Conservation (phyloP, 2,888 invertebrate genomes). For the Girardia tigrina region DNA sequence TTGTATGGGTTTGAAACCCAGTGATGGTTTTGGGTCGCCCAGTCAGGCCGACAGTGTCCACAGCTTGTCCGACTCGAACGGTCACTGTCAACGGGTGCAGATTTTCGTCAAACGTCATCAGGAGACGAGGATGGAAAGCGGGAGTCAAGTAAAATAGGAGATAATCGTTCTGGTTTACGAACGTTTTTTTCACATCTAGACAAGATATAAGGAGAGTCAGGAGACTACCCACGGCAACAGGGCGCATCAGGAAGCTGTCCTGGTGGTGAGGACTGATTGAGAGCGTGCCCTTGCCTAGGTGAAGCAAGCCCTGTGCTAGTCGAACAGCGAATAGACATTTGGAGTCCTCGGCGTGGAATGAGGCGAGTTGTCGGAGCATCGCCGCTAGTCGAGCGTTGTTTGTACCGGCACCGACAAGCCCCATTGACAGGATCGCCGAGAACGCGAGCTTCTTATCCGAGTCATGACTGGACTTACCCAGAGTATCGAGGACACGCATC, state of each 20-base stretch:
- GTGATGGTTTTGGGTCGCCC: slow-evolving; percentile 98
- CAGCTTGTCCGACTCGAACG: slow-evolving; percentile 65
- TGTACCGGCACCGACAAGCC: slow-evolving; percentile 71
- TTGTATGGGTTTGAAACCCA: slow-evolving; percentile 97
- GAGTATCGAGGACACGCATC: slow-evolving; percentile 73
- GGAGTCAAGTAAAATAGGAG: slow-evolving; percentile 59
- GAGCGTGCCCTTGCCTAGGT: slow-evolving; percentile 93
- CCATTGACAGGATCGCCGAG: slow-evolving; percentile 96
- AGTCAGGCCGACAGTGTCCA: slow-evolving; percentile 96
- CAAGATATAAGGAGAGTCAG: slow-evolving; percentile 82
- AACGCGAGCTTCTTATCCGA: slow-evolving; percentile 91
- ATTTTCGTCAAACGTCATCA: slow-evolving; percentile 89
- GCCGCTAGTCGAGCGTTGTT: slow-evolving; percentile 66
- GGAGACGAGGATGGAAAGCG: slow-evolving; percentile 96
- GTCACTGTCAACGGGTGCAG: slow-evolving; percentile 71
- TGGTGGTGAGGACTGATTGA: slow-evolving; percentile 90
- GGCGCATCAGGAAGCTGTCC: slow-evolving; percentile 80
- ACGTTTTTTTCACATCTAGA: slow-evolving; percentile 75
- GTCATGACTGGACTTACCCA: slow-evolving; percentile 97
- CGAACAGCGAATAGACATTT: slow-evolving; percentile 92
- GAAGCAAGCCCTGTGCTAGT: slow-evolving; percentile 89
- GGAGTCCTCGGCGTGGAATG: slow-evolving; percentile 92
- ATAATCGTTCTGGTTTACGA: slow-evolving; percentile 32
- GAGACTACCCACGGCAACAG: slow-evolving; percentile 85
- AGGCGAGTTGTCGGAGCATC: slow-evolving; percentile 88